Conservation (phyloP, 2,113 vertebrate genomes). For the Pteruthius melanotis region DNA sequence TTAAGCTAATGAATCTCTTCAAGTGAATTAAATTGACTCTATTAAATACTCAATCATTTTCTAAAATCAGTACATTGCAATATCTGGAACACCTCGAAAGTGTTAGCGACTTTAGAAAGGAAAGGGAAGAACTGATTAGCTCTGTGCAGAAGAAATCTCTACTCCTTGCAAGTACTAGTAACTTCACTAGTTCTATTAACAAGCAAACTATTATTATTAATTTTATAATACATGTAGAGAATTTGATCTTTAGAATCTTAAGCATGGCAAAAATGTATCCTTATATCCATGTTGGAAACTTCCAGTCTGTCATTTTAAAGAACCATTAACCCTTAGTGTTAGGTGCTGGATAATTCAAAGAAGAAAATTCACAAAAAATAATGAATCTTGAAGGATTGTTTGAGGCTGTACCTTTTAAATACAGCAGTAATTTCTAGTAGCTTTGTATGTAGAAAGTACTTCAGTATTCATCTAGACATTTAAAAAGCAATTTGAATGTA, state of each 20-base stretch:
- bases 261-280: background rate
- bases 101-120: background rate
- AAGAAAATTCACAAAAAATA: background rate
- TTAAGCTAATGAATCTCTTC: background rate
- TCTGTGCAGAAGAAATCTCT: background rate
- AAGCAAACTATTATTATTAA: background rate
- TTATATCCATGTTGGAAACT: background rate
- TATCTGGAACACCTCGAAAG: background rate
- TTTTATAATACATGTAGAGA: background rate
- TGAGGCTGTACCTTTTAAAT: background rate
- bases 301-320: background rate
- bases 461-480: background rate
- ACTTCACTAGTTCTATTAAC: background rate
- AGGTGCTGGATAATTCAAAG: background rate
- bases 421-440: background rate
- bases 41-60: conserved; percentile 1
- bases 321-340: background rate
- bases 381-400: background rate
- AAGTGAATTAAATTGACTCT: background rate
- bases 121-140: background rate
- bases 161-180: background rate
- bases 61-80: background rate
- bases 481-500: background rate
- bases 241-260: background rate
- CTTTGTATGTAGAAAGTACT: background rate